Percentiles rank a stretch among this genome's conserved stretches.
phyloP scores from a whole-genome alignment of 2,888 invertebrate species.

The Pseudolycoriella hygida region DNA sequence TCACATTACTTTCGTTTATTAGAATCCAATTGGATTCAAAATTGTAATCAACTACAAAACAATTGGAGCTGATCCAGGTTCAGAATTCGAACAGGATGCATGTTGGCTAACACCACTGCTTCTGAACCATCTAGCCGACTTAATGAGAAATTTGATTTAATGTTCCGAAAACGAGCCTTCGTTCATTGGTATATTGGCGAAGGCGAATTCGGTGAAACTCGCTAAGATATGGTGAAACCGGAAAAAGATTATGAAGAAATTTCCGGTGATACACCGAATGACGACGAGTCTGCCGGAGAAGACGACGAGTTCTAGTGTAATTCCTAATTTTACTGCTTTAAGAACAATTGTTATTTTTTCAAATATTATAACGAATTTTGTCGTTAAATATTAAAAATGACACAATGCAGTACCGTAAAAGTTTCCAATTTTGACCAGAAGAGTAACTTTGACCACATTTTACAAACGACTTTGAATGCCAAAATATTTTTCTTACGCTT shows the following conservation, averaged over 20 bases:
- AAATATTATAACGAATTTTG: no score
- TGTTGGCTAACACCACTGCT: constrained; percentile 95
- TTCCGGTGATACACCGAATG: constrained; percentile 56
- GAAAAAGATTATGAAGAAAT: constrained; percentile 73
- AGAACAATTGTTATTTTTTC: no score
- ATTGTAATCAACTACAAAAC: constrained; percentile 84
- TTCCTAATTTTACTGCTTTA: no score
- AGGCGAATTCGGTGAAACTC: constrained; percentile 72
- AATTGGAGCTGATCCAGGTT: constrained; percentile 87
- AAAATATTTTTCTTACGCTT: no score
- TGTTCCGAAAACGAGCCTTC: constrained; percentile 94
- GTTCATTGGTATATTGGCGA: constrained; percentile 89
- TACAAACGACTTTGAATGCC: no score
- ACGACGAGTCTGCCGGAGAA: constrained; percentile 64
- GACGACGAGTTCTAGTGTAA: no score
- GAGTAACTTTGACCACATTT: no score
- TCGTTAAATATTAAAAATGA: no score
- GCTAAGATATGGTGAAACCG: constrained; percentile 54
- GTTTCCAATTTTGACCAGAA: no score
- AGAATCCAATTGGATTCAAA: constrained; percentile 71
- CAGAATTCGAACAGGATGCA: constrained; percentile 89
- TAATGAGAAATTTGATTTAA: constrained; percentile 90
- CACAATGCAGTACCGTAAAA: no score
- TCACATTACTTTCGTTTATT: constrained; percentile 89
- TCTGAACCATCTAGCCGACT: constrained; percentile 92